Conservation (phyloP, 1,140 invertebrate genomes). For the Aphelinus atriplicis region DNA sequence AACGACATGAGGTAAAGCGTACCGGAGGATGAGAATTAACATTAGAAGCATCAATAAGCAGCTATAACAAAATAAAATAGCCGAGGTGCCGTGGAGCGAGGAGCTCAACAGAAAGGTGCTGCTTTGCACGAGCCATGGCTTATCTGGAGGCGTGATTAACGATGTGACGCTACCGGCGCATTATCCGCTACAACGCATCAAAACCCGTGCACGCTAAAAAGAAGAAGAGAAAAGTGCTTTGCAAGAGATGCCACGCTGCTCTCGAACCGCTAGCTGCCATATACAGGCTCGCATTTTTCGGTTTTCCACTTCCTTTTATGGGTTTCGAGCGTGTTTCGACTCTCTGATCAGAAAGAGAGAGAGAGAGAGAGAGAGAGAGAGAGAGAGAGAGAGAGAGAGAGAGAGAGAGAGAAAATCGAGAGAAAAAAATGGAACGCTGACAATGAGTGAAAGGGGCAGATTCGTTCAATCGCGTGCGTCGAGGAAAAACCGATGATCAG, state of each 20-base stretch:
- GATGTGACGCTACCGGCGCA: not conserved
- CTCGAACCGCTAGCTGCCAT: slow-evolving; percentile 1
- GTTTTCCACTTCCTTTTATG: not conserved
- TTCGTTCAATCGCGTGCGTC: slow-evolving; percentile 9
- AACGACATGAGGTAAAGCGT: no score
- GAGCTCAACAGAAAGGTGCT: not conserved
- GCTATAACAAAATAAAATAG: no score
- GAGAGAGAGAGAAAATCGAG: no score
- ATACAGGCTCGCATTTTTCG: not conserved
- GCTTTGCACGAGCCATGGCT: not conserved
- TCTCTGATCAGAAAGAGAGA: no score
- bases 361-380: no score
- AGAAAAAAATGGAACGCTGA: no score
- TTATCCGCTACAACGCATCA: not conserved
- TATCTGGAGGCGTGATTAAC: slow-evolving; percentile 21
- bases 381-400: no score
- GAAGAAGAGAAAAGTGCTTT: not conserved
- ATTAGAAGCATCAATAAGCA: no score
- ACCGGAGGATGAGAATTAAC: no score
- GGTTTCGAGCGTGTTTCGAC: not conserved
- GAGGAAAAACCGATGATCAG: slow-evolving; percentile 47
- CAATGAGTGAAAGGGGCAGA: not conserved
- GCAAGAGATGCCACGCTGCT: not conserved
- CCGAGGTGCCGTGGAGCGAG: not conserved
- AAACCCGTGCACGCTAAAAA: not conserved